Percentiles rank a stretch among this genome's conserved stretches.
These are phyloP conservation scores for Collichthys lucidus DNA, from an alignment of 2,113 vertebrate species.

Conservation along the genomic window DNA sequence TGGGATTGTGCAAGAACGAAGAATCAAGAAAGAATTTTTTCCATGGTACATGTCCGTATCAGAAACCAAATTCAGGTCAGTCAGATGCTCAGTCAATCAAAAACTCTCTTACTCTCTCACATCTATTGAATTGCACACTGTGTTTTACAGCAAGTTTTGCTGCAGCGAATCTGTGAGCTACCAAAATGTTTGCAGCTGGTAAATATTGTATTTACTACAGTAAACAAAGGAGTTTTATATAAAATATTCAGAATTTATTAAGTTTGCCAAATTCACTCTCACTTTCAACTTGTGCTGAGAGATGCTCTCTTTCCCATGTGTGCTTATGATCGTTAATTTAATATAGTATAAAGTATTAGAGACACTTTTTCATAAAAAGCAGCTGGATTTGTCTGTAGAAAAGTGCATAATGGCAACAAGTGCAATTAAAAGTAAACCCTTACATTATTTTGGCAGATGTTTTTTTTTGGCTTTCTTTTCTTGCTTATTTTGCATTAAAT, in stretches of 20 bases:
- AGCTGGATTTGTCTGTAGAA: constrained; percentile 9
- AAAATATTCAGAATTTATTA: constrained; percentile 8
- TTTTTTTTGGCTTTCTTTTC: constrained; percentile 8
- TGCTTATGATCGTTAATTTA: constrained; percentile 15
- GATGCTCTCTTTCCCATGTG: background rate
- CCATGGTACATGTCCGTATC: constrained; percentile 35
- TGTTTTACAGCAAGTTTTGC: constrained; percentile 11
- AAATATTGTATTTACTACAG: constrained; percentile 27
- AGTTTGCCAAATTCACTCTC: constrained; percentile 9
- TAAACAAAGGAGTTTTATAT: constrained; percentile 28
- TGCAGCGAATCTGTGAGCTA: constrained; percentile 1
- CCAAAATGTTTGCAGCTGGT: constrained; percentile 14
- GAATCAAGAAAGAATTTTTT: too few relatives aligned
- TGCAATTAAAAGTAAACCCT: constrained; percentile 27
- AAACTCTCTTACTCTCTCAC: constrained; percentile 30
- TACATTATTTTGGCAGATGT: background rate
- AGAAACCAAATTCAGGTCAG: constrained; percentile 42
- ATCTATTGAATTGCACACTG: constrained; percentile 9
- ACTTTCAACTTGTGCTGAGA: background rate
- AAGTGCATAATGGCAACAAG: background rate
- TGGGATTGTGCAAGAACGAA: constrained; percentile 20
- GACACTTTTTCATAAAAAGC: constrained; percentile 6
- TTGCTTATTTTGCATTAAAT: constrained; percentile 11
- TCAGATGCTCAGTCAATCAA: constrained; percentile 39
- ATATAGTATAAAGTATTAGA: background rate